Conservation (phyloP, 2,113 vertebrate genomes). For the Colossoma macropomum region DNA sequence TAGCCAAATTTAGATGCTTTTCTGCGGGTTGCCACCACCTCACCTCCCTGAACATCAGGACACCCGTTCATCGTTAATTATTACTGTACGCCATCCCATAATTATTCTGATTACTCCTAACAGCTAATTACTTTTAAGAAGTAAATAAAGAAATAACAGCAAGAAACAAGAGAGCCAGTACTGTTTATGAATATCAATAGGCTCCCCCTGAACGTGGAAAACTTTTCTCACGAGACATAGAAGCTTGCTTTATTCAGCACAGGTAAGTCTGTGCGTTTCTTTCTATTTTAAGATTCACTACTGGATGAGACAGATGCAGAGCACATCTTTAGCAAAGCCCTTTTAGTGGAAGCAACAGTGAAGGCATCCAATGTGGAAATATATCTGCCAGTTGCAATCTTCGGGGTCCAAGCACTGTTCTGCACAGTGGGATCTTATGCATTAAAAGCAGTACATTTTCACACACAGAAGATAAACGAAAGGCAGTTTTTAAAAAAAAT, state of each 20-base stretch:
- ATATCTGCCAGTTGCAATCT: neutral
- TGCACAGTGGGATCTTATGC: neutral
- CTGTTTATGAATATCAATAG: conserved; percentile 38
- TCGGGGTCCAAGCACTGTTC: neutral
- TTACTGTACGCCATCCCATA: conserved; percentile 36
- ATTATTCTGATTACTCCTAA: conserved; percentile 54
- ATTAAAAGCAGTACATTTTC: too few species aligned
- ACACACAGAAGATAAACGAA: too few species aligned
- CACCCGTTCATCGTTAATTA: conserved; percentile 49
- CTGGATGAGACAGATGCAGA: neutral
- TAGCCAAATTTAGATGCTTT: conserved; percentile 53
- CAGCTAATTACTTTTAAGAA: conserved; percentile 50
- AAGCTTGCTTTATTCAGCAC: neutral
- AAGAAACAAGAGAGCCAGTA: neutral
- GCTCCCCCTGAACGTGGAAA: neutral
- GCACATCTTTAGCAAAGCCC: neutral
- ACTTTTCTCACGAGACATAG: neutral
- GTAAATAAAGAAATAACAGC: conserved; percentile 21
- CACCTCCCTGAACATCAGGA: conserved; percentile 32
- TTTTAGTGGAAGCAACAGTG: neutral
- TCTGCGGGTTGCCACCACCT: conserved; percentile 31
- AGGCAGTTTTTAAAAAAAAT: too few species aligned
- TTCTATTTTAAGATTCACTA: neutral
- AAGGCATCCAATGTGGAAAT: neutral
- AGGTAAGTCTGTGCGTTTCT: neutral